phyloP scores from a whole-genome alignment of 1,140 invertebrate genomes.

The Drosophila albomicans region DNA sequence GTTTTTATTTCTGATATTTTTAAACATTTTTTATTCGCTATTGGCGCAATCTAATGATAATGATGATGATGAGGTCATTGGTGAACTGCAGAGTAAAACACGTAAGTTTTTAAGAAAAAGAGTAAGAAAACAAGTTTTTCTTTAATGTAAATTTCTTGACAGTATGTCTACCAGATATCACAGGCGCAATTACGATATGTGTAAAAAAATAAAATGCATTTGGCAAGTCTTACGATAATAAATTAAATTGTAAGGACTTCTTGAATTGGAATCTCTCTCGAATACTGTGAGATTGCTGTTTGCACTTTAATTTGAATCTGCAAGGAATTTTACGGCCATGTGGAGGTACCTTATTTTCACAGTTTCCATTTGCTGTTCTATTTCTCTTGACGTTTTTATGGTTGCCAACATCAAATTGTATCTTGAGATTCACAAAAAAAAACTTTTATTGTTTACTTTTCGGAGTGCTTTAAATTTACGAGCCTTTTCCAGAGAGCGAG shows the following conservation, averaged over 20 bases:
- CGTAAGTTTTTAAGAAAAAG: constrained; percentile 18
- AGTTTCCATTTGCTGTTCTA: constrained; percentile 48
- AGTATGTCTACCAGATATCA: constrained; percentile 26
- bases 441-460: constrained; percentile 80
- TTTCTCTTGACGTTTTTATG: constrained; percentile 62
- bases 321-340: constrained; percentile 48
- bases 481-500: constrained; percentile 11
- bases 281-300: constrained; percentile 2
- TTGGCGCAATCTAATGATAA: not conserved
- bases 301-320: constrained; percentile 58
- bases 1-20: constrained; percentile 18
- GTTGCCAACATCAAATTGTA: constrained; percentile 60
- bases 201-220: not conserved
- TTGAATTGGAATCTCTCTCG: not conserved
- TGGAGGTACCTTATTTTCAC: constrained; percentile 26
- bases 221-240: no score
- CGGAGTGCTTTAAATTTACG: constrained; percentile 69
- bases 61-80: not conserved
- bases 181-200: constrained; percentile 7
- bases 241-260: no score
- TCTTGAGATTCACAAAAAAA: constrained; percentile 52
- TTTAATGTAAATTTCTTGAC: not conserved
- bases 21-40: constrained; percentile 5
- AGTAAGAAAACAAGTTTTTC: not conserved
- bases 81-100: constrained; percentile 26